A percentile compares a stretch with the other conserved stretches of the same genome.
Conservation (phyloP, 2,113 vertebrate genomes). For the Poicephalus meyeri region DNA sequence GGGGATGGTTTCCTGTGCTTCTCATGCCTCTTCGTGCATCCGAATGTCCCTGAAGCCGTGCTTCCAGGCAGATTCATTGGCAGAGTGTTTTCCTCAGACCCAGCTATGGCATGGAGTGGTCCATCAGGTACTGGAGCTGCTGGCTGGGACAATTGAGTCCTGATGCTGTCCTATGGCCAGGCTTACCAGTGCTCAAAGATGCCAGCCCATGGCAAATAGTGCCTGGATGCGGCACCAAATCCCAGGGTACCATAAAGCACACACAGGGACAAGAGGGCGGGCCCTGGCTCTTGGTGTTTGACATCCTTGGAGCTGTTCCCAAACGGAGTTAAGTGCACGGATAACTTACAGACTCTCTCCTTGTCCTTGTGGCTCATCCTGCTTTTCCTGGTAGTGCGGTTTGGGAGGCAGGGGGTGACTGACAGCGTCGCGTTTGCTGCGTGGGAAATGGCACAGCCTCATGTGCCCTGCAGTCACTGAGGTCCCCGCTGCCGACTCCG, state of each 20-base stretch:
- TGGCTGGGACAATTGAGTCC: background rate
- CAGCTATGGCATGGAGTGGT: accelerated
- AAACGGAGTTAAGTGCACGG: background rate
- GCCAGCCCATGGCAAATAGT: accelerated
- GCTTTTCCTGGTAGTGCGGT: background rate
- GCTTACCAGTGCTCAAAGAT: accelerated
- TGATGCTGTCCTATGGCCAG: accelerated
- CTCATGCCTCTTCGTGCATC: background rate
- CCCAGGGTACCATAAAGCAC: background rate
- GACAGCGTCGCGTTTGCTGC: background rate
- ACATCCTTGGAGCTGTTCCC: slow-evolving; percentile 7
- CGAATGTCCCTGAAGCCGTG: accelerated
- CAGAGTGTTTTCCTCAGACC: background rate
- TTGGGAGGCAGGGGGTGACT: background rate
- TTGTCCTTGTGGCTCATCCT: slow-evolving; percentile 10
- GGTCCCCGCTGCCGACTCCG: accelerated
- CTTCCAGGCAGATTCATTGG: background rate
- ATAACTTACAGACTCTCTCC: slow-evolving; percentile 16
- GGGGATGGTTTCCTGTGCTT: background rate
- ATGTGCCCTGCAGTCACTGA: accelerated
- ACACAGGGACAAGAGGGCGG: background rate
- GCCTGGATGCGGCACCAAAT: accelerated
- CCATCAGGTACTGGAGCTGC: background rate
- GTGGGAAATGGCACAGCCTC: background rate
- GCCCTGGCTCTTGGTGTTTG: background rate